A percentile compares a stretch with the other conserved stretches of the same genome.
Evolutionary conservation across 2,888 invertebrate species (phyloP).

Genomic region (Andrena flavipes): DNA sequence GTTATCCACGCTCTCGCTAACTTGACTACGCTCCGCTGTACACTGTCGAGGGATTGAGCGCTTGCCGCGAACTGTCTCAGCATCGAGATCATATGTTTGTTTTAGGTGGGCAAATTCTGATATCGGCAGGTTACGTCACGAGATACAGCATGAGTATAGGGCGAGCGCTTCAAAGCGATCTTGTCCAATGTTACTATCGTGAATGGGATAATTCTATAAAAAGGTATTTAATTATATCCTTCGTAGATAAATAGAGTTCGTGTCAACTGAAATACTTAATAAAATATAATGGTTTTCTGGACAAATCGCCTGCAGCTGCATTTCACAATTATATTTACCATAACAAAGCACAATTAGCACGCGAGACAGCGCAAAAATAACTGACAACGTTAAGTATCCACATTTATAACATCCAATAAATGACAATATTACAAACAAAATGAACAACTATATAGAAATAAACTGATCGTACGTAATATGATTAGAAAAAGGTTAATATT

Average conservation of each 20-base stretch:
- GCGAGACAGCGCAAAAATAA: background rate
- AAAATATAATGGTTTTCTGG: background rate
- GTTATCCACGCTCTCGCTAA: background rate
- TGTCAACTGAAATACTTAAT: background rate
- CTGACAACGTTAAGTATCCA: background rate
- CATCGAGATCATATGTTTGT: constrained; percentile 1
- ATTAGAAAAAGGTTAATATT: constrained; percentile 17
- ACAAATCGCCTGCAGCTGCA: background rate
- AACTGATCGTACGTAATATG: background rate
- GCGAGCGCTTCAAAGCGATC: background rate
- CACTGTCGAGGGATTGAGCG: background rate
- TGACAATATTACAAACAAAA: constrained; percentile 16
- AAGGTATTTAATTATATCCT: no score
- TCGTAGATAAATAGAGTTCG: no score
- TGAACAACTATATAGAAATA: constrained; percentile 26
- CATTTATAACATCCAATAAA: constrained; percentile 28
- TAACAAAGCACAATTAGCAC: constrained; percentile 1
- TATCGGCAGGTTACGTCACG: background rate
- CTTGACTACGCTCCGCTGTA: background rate
- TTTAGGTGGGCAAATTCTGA: background rate
- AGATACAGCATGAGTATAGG: constrained; percentile 15
- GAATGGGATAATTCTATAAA: no score
- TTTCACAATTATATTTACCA: constrained; percentile 1
- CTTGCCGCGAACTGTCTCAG: background rate
- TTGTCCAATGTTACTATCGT: no score